These are phyloP conservation scores for Helostoma temminkii DNA, from an alignment of 2,797 vertebrate genomes.

Conservation along the genomic window DNA sequence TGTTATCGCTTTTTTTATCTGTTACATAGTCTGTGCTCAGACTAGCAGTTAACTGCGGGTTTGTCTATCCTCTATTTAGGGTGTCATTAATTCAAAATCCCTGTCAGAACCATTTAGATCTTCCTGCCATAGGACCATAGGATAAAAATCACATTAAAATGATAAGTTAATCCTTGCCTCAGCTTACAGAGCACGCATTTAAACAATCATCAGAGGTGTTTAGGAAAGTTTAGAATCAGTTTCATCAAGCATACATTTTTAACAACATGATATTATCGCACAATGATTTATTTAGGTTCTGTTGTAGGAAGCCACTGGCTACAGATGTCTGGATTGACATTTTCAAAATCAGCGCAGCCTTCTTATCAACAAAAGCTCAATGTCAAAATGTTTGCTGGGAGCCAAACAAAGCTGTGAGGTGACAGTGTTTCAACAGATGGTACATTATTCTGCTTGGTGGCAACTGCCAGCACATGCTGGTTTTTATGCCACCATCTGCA, in stretches of 20 bases:
- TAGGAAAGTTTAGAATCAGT: background rate
- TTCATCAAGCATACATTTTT: conserved; percentile 7
- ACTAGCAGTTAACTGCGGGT: conserved; percentile 11
- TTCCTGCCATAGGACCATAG: background rate
- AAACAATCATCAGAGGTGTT: conserved; percentile 1
- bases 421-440: conserved; percentile 72
- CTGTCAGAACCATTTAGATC: conserved; percentile 1
- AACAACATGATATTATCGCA: background rate
- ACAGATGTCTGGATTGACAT: conserved; percentile 37
- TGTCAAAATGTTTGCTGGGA: conserved; percentile 59
- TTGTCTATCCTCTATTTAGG: conserved; percentile 3
- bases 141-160: conserved; percentile 25
- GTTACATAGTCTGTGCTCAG: conserved; percentile 32
- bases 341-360: background rate
- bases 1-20: conserved; percentile 27
- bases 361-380: conserved; percentile 53
- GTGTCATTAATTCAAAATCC: conserved; percentile 16
- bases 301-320: conserved; percentile 7
- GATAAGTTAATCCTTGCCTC: conserved; percentile 7
- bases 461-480: conserved; percentile 49
- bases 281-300: conserved; percentile 6
- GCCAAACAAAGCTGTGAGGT: conserved; percentile 58
- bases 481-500: conserved; percentile 63
- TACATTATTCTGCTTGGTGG: conserved; percentile 60
- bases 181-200: background rate